phyloP scores from a whole-genome alignment of 2,113 vertebrate species.

The Prochilodus magdalenae region DNA sequence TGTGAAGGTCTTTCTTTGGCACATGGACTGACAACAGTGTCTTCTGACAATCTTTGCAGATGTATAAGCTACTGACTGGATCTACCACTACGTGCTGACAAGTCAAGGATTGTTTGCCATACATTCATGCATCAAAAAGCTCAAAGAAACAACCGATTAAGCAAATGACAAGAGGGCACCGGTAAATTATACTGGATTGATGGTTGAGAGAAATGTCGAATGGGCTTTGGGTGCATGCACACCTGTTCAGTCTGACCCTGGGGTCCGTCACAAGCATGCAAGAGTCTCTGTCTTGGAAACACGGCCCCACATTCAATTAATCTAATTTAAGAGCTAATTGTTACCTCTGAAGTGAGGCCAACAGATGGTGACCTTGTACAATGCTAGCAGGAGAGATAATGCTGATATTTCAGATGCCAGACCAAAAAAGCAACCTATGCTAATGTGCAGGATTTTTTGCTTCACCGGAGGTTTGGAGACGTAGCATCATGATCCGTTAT shows the following conservation, averaged over 20 bases:
- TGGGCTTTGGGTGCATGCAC: not conserved
- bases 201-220: constrained; percentile 4
- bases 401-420: constrained; percentile 42
- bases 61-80: not conserved
- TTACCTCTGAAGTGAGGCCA: constrained; percentile 43
- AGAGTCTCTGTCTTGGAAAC: constrained; percentile 41
- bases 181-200: not conserved
- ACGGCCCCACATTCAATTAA: constrained; percentile 46
- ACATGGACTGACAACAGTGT: constrained; percentile 23
- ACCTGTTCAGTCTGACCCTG: constrained; percentile 25
- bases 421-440: constrained; percentile 47
- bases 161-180: not conserved
- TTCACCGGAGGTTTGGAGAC: not conserved
- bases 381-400: constrained; percentile 52
- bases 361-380: constrained; percentile 69
- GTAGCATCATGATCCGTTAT: not conserved
- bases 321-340: not conserved
- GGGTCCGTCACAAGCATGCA: not conserved
- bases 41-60: not conserved
- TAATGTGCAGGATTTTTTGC: constrained; percentile 1
- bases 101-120: constrained; percentile 14
- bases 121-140: not conserved
- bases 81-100: not conserved
- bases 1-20: constrained; percentile 28
- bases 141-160: not conserved